Percentiles rank a stretch among this genome's conserved stretches.
Conservation (phyloP, 2,797 vertebrate genomes). For the Rhynchotus rufescens region DNA sequence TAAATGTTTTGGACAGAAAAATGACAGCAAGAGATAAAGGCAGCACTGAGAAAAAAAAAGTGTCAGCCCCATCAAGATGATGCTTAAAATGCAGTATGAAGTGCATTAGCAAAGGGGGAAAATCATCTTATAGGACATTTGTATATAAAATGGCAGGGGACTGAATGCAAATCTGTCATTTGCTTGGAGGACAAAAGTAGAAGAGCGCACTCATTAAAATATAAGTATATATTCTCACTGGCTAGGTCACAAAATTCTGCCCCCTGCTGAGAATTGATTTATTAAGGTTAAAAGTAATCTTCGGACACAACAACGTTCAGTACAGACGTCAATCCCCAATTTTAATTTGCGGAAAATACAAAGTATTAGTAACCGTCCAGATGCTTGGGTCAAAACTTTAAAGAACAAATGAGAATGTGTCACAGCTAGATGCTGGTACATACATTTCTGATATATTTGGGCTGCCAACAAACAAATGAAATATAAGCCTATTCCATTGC, state of each 20-base stretch:
- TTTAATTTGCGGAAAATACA: not conserved
- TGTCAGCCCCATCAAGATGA: not conserved
- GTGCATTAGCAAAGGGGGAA: not conserved
- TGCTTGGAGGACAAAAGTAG: not conserved
- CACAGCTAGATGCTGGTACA: not conserved
- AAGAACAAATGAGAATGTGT: not conserved
- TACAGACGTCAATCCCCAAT: not conserved
- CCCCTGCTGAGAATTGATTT: not conserved
- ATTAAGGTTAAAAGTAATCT: not conserved
- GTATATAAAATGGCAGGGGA: not conserved
- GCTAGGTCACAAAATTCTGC: not conserved
- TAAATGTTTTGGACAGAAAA: not conserved
- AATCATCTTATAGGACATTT: not conserved
- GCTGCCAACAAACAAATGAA: not conserved
- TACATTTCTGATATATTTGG: not conserved
- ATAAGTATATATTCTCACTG: not conserved
- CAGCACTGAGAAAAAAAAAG: not conserved
- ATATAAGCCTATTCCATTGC: not conserved
- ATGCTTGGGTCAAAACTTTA: not conserved
- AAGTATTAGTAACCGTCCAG: not conserved
- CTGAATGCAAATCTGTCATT: slow-evolving; percentile 5
- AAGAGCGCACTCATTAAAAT: not conserved
- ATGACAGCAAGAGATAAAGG: not conserved
- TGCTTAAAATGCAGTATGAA: not conserved
- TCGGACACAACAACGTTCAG: not conserved